phyloP scores from a whole-genome alignment of 2,113 vertebrate species.

The Cephalopterus ornatus region DNA sequence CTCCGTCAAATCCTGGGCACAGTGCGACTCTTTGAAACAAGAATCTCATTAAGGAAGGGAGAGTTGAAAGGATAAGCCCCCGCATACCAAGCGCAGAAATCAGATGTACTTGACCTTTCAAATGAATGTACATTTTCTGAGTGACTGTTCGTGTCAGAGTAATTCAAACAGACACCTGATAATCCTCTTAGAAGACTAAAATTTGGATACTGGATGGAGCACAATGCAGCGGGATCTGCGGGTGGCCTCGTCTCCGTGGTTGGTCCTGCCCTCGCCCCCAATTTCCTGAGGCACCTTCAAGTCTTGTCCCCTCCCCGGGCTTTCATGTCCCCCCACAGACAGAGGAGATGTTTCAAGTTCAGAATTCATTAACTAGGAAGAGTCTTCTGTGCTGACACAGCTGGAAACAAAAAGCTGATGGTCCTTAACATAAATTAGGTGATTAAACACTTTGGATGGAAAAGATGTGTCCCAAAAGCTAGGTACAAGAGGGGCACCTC shows the following conservation, averaged over 20 bases:
- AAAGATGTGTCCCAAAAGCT: not conserved
- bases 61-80: constrained; percentile 34
- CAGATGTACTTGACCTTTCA: constrained; percentile 68
- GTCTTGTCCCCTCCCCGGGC: not conserved
- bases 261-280: not conserved
- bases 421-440: constrained; percentile 21
- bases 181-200: constrained; percentile 55
- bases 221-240: not conserved
- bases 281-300: not conserved
- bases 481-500: not conserved
- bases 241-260: not conserved
- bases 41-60: constrained; percentile 37
- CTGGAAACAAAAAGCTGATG: not conserved
- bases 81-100: constrained; percentile 18
- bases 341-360: not conserved
- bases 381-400: not conserved
- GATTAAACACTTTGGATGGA: not conserved
- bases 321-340: not conserved
- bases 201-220: not conserved
- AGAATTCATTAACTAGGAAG: constrained; percentile 16
- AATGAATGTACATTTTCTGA: constrained; percentile 53
- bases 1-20: not conserved
- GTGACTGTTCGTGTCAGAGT: constrained; percentile 38
- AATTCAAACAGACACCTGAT: constrained; percentile 68
- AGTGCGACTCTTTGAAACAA: constrained; percentile 33